Percentiles rank a stretch among this genome's conserved stretches.
These are phyloP conservation scores for Arenaria interpres DNA, from an alignment of 2,113 vertebrate genomes.

Conservation along the genomic window DNA sequence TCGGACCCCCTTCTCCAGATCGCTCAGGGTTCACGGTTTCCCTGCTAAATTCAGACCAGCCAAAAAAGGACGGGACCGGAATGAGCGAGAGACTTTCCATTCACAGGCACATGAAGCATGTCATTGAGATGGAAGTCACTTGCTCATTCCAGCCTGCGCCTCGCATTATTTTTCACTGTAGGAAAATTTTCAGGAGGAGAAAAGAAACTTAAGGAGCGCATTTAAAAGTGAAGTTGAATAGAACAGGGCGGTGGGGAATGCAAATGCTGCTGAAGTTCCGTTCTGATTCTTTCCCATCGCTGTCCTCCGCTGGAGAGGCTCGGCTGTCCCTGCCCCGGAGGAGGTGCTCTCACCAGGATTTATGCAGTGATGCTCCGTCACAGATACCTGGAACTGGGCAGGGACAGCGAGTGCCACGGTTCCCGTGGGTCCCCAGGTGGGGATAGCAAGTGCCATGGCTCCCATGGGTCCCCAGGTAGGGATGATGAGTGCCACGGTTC, in stretches of 20 bases:
- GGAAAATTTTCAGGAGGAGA: conserved; percentile 41
- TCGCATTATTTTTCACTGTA: conserved; percentile 46
- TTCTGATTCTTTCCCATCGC: not conserved
- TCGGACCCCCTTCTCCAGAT: fast-evolving
- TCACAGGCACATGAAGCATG: conserved; percentile 1
- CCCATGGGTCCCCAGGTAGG: no score
- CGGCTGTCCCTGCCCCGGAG: not conserved
- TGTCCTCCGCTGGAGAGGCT: not conserved
- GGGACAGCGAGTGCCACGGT: fast-evolving
- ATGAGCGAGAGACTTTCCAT: conserved; percentile 23
- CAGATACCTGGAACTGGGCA: not conserved
- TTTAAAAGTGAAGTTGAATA: conserved; percentile 21
- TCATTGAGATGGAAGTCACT: conserved; percentile 15
- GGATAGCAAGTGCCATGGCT: no score
- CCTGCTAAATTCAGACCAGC: not conserved
- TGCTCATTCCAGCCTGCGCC: not conserved
- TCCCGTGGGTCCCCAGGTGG: not conserved
- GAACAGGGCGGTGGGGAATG: conserved; percentile 1
- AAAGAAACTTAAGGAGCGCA: conserved; percentile 33
- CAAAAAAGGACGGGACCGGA: not conserved
- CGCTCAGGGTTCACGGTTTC: not conserved
- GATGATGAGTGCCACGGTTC: fast-evolving
- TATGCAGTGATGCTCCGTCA: not conserved
- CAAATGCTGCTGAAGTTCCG: not conserved
- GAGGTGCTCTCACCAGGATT: not conserved